Evolutionary conservation across 2,888 invertebrate species (phyloP).

Genomic region (Caenorhabditis afra): DNA sequence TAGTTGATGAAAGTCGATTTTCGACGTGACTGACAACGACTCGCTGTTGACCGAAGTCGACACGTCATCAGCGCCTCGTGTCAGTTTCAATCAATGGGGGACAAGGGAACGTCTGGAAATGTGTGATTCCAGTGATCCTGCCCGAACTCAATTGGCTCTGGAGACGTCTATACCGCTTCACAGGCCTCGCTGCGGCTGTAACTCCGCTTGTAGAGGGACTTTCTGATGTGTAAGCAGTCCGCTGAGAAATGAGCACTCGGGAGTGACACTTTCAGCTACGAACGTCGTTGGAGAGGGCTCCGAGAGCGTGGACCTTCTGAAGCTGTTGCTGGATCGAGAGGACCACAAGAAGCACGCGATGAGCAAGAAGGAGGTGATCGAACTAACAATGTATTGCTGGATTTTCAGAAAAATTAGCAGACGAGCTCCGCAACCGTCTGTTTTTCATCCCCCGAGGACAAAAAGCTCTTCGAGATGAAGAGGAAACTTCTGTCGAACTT

Average conservation of each 20-base stretch:
- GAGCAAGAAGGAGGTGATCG: conserved; percentile 76
- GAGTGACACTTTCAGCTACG: conserved; percentile 8
- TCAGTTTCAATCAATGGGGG: no score
- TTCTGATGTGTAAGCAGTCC: conserved; percentile 19
- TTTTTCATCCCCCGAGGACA: conserved; percentile 41
- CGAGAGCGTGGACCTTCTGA: conserved; percentile 62
- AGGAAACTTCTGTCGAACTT: conserved; percentile 37
- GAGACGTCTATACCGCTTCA: conserved; percentile 40
- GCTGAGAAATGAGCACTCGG: no score
- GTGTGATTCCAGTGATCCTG: conserved; percentile 26
- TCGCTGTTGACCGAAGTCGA: no score
- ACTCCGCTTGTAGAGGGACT: conserved; percentile 50
- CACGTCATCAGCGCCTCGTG: not conserved
- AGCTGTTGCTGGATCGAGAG: conserved; percentile 58
- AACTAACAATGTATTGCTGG: conserved; percentile 49
- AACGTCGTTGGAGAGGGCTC: conserved; percentile 45
- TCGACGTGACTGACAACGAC: no score
- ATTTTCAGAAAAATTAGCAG: conserved; percentile 42
- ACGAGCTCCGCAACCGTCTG: conserved; percentile 35
- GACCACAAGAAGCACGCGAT: conserved; percentile 44
- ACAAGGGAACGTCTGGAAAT: not conserved
- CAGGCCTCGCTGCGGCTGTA: conserved; percentile 37
- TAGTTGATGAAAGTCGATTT: no score
- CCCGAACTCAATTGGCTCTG: conserved; percentile 61
- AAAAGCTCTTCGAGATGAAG: conserved; percentile 36